A percentile compares a stretch with the other conserved stretches of the same genome.
These are phyloP conservation scores for Musca domestica DNA, from an alignment of 1,140 invertebrate species.

Conservation along the genomic window DNA sequence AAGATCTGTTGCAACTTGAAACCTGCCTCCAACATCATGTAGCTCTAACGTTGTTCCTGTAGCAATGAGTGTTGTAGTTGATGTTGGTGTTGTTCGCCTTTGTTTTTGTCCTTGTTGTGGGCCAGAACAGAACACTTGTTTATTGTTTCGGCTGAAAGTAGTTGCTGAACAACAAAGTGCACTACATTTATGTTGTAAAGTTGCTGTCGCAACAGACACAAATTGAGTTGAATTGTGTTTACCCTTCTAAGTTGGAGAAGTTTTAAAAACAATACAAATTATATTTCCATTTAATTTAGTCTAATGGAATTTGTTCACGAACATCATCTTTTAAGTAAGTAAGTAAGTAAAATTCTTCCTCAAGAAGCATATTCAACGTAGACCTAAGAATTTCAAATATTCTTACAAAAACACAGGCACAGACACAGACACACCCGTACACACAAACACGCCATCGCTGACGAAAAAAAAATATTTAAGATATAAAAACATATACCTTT, in stretches of 20 bases:
- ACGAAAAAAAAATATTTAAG: too few relatives aligned
- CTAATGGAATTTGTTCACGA: conserved; percentile 20
- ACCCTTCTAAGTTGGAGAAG: conserved; percentile 18
- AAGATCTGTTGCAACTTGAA: conserved; percentile 20
- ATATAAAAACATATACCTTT: too few relatives aligned
- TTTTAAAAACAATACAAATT: conserved; percentile 20
- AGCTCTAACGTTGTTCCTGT: neutral
- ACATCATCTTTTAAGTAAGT: conserved; percentile 13
- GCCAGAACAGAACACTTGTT: neutral
- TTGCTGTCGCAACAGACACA: conserved; percentile 19
- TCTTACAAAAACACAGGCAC: too few relatives aligned
- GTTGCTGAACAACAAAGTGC: conserved; percentile 17
- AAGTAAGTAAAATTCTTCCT: neutral
- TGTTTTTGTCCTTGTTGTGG: neutral
- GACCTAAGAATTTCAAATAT: too few relatives aligned
- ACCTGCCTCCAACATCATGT: neutral
- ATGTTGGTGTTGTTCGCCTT: neutral
- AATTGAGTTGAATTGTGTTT: conserved; percentile 21
- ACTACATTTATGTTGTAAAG: conserved; percentile 21
- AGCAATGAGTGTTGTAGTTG: neutral
- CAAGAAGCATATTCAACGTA: too few relatives aligned
- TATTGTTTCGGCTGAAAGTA: conserved; percentile 17
- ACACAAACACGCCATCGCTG: too few relatives aligned
- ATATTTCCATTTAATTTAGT: conserved; percentile 21
- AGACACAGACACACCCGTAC: too few relatives aligned